Conservation (phyloP, 2,888 invertebrate species). For the Panzeria rudis region DNA sequence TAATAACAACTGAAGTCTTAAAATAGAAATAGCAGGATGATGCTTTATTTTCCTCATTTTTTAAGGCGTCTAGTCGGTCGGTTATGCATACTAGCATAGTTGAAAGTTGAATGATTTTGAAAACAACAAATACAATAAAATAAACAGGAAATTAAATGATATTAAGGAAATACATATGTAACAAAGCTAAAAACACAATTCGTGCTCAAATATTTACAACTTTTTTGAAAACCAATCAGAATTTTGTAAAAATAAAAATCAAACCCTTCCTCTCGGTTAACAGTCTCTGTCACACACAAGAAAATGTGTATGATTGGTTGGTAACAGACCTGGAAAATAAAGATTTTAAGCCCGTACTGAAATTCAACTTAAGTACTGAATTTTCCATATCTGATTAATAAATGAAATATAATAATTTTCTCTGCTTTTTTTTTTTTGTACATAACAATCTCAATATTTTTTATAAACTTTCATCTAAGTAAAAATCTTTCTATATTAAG, state of each 20-base stretch:
- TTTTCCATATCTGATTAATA: conserved; percentile 3
- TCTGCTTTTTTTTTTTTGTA: background rate
- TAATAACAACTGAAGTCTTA: conserved; percentile 54
- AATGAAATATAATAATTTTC: conserved; percentile 16
- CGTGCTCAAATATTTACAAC: background rate
- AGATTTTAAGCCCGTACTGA: background rate
- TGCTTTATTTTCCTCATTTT: conserved; percentile 10
- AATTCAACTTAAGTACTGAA: background rate
- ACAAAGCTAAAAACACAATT: background rate
- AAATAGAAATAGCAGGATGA: conserved; percentile 51
- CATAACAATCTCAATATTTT: conserved; percentile 18
- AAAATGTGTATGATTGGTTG: background rate
- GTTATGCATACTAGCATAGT: conserved; percentile 26
- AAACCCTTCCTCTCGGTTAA: background rate
- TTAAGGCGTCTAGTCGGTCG: conserved; percentile 54
- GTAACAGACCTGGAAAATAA: background rate
- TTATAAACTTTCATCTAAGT: conserved; percentile 7
- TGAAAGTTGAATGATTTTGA: conserved; percentile 63
- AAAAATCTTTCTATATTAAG: conserved; percentile 59
- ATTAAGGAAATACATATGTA: background rate
- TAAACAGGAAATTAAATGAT: conserved; percentile 32
- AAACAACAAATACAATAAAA: background rate
- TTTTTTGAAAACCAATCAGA: conserved; percentile 10
- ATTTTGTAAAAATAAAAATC: background rate
- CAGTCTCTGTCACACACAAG: background rate